These are phyloP conservation scores for Hippocampus abdominalis DNA, from an alignment of 2,113 vertebrate species.

Conservation along the genomic window DNA sequence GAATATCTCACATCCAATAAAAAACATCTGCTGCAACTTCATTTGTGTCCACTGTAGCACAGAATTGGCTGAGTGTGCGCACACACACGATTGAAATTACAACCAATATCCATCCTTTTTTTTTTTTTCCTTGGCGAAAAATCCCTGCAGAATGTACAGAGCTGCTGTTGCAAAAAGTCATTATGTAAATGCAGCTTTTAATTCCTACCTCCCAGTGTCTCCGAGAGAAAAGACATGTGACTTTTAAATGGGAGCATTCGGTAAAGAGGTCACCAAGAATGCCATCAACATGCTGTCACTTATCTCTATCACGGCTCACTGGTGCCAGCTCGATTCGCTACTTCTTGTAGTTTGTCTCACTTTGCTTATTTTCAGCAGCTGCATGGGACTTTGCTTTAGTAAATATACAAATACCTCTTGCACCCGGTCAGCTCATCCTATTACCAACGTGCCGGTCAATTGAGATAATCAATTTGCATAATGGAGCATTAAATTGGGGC, in stretches of 20 bases:
- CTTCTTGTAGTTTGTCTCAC: conserved; percentile 53
- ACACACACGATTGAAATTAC: conserved; percentile 40
- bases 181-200: conserved; percentile 30
- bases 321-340: conserved; percentile 49
- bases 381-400: conserved; percentile 57
- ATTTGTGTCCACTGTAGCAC: conserved; percentile 20
- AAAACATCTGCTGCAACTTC: conserved; percentile 23
- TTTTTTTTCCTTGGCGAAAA: not conserved
- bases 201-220: conserved; percentile 1
- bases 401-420: conserved; percentile 53
- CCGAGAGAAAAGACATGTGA: conserved; percentile 52
- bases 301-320: conserved; percentile 54
- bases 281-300: conserved; percentile 58
- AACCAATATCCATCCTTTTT: conserved; percentile 28
- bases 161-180: conserved; percentile 12
- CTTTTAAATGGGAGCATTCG: conserved; percentile 56
- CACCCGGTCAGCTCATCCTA: conserved; percentile 63
- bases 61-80: conserved; percentile 6
- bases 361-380: conserved; percentile 62
- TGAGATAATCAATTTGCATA: conserved; percentile 82
- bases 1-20: conserved; percentile 34
- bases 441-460: conserved; percentile 76
- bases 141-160: conserved; percentile 1
- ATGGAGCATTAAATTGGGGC: conserved; percentile 78
- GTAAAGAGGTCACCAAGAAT: conserved; percentile 42